Evolutionary conservation across 2,888 invertebrate genomes (phyloP).

Genomic region (Cryptocephalus primarius): DNA sequence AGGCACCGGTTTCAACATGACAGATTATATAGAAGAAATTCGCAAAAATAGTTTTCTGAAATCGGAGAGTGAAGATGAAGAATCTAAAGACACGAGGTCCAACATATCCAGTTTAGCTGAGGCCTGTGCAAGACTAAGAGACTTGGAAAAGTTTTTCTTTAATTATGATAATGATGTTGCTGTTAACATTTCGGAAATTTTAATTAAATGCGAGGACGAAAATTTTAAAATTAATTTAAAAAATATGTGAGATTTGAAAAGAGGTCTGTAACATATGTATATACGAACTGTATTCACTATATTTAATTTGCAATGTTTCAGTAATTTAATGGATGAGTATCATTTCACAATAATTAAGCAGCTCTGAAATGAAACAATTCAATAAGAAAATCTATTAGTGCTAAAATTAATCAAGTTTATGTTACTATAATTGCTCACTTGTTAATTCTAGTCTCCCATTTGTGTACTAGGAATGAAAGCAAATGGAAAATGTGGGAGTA

Average conservation of each 20-base stretch:
- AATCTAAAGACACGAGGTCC: neutral
- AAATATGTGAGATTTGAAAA: neutral
- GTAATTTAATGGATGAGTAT: too few relatives aligned
- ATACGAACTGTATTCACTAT: too few relatives aligned
- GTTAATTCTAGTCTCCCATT: too few relatives aligned
- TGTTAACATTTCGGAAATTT: neutral
- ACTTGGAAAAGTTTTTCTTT: neutral
- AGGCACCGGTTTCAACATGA: neutral
- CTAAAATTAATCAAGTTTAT: too few relatives aligned
- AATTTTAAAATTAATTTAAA: neutral
- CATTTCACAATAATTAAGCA: too few relatives aligned
- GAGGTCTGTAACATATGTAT: neutral
- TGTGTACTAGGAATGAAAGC: too few relatives aligned
- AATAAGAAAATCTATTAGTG: too few relatives aligned
- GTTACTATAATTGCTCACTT: too few relatives aligned
- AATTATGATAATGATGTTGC: neutral
- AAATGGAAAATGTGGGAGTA: too few relatives aligned
- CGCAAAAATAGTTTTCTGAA: neutral
- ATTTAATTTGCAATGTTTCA: too few relatives aligned
- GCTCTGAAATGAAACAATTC: too few relatives aligned
- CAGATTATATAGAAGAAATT: neutral
- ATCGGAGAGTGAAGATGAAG: neutral
- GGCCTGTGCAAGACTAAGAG: neutral
- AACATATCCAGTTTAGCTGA: neutral
- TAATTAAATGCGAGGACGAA: neutral